Percentiles rank a stretch among this genome's conserved stretches.
Conservation (phyloP, 2,797 vertebrate genomes). For the Siniperca scherzeri region DNA sequence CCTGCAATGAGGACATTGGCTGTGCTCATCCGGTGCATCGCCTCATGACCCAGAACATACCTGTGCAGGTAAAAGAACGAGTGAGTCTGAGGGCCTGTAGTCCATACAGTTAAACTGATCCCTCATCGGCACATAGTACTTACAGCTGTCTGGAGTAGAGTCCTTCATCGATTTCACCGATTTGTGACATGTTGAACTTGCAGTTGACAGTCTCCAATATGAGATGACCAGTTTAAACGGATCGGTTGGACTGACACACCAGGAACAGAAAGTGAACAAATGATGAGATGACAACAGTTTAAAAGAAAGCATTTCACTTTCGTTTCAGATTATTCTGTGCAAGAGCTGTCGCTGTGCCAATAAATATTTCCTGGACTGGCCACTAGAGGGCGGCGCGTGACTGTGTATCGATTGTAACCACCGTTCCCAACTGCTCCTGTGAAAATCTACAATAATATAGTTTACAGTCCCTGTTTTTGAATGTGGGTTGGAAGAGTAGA, state of each 20-base stretch:
- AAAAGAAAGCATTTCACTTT: constrained; percentile 65
- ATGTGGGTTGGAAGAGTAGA: neutral
- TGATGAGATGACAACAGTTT: fast-evolving
- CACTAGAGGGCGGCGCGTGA: constrained; percentile 59
- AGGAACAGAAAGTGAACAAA: neutral
- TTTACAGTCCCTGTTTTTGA: neutral
- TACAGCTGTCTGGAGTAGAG: constrained; percentile 92
- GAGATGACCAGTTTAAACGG: neutral
- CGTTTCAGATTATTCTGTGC: constrained; percentile 45
- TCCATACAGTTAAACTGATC: fast-evolving
- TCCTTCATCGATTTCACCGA: constrained; percentile 80
- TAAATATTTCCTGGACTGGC: fast-evolving
- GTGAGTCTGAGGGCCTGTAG: fast-evolving
- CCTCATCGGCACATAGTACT: constrained; percentile 58
- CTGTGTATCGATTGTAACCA: neutral
- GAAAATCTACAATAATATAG: neutral
- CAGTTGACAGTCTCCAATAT: neutral
- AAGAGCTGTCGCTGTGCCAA: fast-evolving
- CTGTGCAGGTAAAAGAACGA: constrained; percentile 70
- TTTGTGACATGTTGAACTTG: constrained; percentile 60
- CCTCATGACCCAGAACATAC: constrained; percentile 89
- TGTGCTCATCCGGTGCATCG: constrained; percentile 83
- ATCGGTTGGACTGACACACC: neutral
- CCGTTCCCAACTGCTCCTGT: neutral
- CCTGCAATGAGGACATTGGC: constrained; percentile 89